These are phyloP conservation scores for Naso thynnoides DNA, from an alignment of 2,797 vertebrate species.

Conservation along the genomic window DNA sequence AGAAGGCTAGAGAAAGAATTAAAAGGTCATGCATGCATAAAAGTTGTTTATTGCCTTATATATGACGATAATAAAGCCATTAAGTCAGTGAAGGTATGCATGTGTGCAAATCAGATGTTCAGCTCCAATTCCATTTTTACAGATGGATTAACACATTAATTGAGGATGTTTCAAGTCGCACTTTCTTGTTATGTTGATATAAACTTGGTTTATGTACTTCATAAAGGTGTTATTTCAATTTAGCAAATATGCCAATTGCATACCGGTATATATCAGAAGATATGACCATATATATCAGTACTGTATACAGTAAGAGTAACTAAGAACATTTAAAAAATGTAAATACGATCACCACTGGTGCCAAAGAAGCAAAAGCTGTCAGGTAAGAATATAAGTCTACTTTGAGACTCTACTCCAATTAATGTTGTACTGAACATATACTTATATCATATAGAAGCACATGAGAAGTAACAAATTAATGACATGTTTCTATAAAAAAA, in stretches of 20 bases:
- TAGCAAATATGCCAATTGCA: slow-evolving; percentile 6
- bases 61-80: slow-evolving; percentile 47
- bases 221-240: slow-evolving; percentile 9
- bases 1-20: slow-evolving; percentile 7
- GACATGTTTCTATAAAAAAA: background rate
- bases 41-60: slow-evolving; percentile 43
- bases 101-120: slow-evolving; percentile 63
- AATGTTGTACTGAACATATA: background rate
- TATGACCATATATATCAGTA: background rate
- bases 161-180: slow-evolving; percentile 32
- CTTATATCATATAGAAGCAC: background rate
- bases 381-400: background rate
- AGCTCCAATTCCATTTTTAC: slow-evolving; percentile 38
- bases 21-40: slow-evolving; percentile 20
- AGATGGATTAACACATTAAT: slow-evolving; percentile 37
- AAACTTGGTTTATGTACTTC: slow-evolving; percentile 21
- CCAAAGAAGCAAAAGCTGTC: background rate
- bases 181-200: slow-evolving; percentile 30
- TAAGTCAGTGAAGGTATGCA: slow-evolving; percentile 52
- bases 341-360: background rate
- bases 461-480: background rate
- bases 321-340: background rate
- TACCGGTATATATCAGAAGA: background rate
- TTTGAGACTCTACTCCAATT: background rate
- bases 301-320: background rate